Evolutionary conservation across 2,113 vertebrate genomes (phyloP).

Genomic region (Halcyon senegalensis): DNA sequence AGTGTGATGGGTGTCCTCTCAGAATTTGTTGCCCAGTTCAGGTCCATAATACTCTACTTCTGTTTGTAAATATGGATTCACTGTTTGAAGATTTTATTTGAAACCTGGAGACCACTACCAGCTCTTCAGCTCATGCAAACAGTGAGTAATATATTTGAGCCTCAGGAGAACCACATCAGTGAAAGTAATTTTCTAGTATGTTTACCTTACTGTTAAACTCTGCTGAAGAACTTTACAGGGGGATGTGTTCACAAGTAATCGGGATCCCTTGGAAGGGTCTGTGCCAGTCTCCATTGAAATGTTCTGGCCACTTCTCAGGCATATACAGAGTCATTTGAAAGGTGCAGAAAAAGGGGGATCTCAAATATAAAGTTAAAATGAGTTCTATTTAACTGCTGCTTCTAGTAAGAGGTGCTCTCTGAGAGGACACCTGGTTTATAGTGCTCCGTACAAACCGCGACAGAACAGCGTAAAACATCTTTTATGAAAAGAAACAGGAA

Average conservation of each 20-base stretch:
- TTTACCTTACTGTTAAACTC: not conserved
- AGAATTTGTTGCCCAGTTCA: too few relatives aligned
- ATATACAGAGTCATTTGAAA: not conserved
- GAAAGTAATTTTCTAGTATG: accelerated
- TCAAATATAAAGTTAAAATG: not conserved
- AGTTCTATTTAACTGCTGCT: not conserved
- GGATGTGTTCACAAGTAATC: not conserved
- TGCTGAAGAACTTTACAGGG: not conserved
- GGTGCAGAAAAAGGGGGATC: not conserved
- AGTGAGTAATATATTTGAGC: accelerated
- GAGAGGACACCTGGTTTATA: not conserved
- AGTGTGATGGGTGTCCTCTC: too few relatives aligned
- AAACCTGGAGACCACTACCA: not conserved
- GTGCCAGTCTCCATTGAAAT: accelerated
- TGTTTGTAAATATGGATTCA: not conserved
- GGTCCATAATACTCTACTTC: not conserved
- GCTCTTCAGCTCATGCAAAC: not conserved
- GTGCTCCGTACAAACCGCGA: not conserved
- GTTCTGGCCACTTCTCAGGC: not conserved
- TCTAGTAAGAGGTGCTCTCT: not conserved
- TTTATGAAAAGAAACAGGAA: not conserved
- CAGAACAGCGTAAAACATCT: not conserved
- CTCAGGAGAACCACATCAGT: not conserved
- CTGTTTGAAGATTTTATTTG: not conserved
- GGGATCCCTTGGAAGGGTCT: not conserved